phyloP scores from a whole-genome alignment of 2,888 invertebrate species.

The Drosophila tanythrix region DNA sequence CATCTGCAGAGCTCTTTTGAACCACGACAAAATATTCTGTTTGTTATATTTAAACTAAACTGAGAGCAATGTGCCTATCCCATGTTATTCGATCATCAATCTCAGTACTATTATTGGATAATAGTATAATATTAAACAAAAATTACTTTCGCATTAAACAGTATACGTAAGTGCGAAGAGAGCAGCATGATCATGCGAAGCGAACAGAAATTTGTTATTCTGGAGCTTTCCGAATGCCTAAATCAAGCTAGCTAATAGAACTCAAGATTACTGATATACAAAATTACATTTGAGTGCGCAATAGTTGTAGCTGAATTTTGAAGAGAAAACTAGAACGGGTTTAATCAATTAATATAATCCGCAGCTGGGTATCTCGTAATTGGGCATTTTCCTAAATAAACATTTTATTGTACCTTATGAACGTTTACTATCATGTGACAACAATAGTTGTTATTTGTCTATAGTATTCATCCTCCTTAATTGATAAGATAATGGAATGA shows the following conservation, averaged over 20 bases:
- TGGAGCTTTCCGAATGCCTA: not conserved
- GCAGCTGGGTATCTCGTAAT: too few relatives aligned
- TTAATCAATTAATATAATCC: too few relatives aligned
- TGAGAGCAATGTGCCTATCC: not conserved
- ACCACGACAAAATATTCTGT: too few relatives aligned
- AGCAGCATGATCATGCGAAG: too few relatives aligned
- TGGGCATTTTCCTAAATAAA: not conserved
- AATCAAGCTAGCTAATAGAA: not conserved
- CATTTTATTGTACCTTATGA: not conserved
- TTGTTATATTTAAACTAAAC: not conserved
- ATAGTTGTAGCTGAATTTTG: too few relatives aligned
- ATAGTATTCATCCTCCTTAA: not conserved
- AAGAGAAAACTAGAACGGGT: too few relatives aligned
- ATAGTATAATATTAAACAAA: not conserved
- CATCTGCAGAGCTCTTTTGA: not conserved
- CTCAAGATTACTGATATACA: not conserved
- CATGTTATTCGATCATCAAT: not conserved
- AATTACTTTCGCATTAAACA: not conserved
- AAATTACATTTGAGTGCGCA: too few relatives aligned
- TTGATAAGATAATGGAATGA: constrained; percentile 35
- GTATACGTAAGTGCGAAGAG: too few relatives aligned
- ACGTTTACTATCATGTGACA: constrained; percentile 9
- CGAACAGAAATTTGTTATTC: not conserved
- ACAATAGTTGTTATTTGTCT: not conserved
- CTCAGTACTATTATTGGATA: not conserved